Evolutionary conservation across 1,140 invertebrate genomes (phyloP), one percentile per base, ranked within the genome.

Genomic region (Habropoda laboriosa): DNA sequence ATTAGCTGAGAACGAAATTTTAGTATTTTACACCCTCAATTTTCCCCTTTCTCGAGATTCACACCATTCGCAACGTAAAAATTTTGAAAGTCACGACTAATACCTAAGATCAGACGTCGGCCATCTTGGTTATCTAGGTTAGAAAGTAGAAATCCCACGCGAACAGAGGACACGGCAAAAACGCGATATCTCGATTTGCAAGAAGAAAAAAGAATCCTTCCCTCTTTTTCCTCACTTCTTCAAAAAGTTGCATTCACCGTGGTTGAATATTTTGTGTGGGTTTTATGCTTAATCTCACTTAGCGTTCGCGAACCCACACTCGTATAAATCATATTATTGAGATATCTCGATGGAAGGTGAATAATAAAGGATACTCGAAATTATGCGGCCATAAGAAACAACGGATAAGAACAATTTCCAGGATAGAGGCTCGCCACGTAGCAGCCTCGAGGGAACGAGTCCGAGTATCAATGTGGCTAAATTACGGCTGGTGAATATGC

Each of bases 401-500:
- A 35, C 13, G 63, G n/a, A 32, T 49, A 66, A 51, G 64, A 38
- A 35, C n/a, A 35, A 68, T 49, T 68, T 67, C 21, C 21, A 10
- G 12, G 7, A 13, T 5, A 18, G 42, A 18, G 42, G 13, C 21
- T 5, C 10, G 2, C 21, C 51, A n/a, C 24, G n/a, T 51, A 4
- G n/a, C 5, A 7, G 45, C n/a, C 32, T 67, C 30, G 12, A 47
- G n/a, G n/a, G 63, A 35, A 66, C 21, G 30, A 38, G 47, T 35
- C 21, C 0, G 32, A 24, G 3, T 53, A 70, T 53, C 32, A 40
- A 7, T 38, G 16, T 18, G 12, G 35, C 7, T 30, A 38, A 70
- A 70, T 70, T 53, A 70, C n/a, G 35, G 16, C 35, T 53, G n/a
- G 13, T 51, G 49, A 53, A 53, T 40, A 53, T 40, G 32, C 27